Conservation (phyloP, 2,113 vertebrate species). For the Ammospiza caudacuta region DNA sequence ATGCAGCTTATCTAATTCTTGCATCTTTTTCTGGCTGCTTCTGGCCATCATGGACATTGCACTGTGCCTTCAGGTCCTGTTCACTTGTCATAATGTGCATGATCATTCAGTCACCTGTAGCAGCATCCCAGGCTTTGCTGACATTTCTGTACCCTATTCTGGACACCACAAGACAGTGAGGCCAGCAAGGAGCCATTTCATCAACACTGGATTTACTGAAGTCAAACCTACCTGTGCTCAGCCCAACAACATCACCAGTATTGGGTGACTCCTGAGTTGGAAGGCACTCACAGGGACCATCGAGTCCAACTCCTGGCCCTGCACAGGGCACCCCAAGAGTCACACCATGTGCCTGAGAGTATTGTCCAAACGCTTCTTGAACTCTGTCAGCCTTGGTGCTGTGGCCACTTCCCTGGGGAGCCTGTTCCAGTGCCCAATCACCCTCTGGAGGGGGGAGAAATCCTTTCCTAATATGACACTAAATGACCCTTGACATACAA, state of each 20-base stretch:
- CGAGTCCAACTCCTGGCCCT: not conserved
- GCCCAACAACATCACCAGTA: not conserved
- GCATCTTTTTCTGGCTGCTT: not conserved
- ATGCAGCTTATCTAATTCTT: not conserved
- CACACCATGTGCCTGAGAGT: not conserved
- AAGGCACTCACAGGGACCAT: not conserved
- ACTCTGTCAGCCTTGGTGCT: not conserved
- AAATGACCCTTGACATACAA: not conserved
- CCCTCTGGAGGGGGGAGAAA: not conserved
- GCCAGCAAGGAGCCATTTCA: not conserved
- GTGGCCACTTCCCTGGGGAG: not conserved
- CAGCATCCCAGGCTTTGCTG: not conserved
- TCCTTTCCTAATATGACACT: not conserved
- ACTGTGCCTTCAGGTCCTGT: not conserved
- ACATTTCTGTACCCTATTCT: not conserved
- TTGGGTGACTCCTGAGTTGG: not conserved
- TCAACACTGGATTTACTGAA: not conserved
- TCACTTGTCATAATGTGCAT: not conserved
- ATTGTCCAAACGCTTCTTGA: not conserved
- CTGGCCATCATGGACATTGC: not conserved
- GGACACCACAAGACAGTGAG: not conserved
- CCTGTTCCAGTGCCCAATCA: not conserved
- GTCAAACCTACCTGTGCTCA: not conserved
- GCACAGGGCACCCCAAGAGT: not conserved
- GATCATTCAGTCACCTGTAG: not conserved